Conservation (phyloP, 2,888 invertebrate species). For the Xestobium rufovillosum region DNA sequence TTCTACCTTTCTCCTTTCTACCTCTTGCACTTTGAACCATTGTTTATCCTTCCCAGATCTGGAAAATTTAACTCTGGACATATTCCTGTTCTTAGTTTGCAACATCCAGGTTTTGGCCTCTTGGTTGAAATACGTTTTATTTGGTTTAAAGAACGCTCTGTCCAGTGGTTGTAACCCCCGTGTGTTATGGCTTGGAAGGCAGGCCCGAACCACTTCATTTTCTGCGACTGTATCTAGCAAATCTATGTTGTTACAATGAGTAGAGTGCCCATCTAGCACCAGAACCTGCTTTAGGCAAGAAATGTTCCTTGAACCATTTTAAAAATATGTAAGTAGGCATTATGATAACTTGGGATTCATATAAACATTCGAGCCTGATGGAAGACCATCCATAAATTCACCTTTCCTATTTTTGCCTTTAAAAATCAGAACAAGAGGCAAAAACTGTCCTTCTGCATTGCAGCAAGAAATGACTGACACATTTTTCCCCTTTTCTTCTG, state of each 20-base stretch:
- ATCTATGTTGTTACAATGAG: conserved; percentile 6
- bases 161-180: conserved; percentile 24
- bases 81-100: conserved; percentile 6
- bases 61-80: conserved; percentile 5
- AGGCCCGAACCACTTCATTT: conserved; percentile 9
- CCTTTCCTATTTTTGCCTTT: conserved; percentile 9
- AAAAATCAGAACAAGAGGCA: too few relatives aligned
- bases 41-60: too few relatives aligned
- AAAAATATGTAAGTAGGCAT: conserved; percentile 8
- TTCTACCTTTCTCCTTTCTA: too few relatives aligned
- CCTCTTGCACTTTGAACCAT: too few relatives aligned
- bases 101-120: conserved; percentile 10
- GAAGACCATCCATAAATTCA: conserved; percentile 11
- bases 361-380: too few relatives aligned
- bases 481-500: too few relatives aligned
- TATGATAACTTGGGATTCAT: conserved; percentile 10
- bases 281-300: conserved; percentile 3
- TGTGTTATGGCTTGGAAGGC: conserved; percentile 14
- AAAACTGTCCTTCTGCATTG: too few relatives aligned
- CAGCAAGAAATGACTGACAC: too few relatives aligned
- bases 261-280: conserved; percentile 6
- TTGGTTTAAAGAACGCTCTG: conserved; percentile 11
- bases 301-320: conserved; percentile 10
- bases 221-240: conserved; percentile 9
- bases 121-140: conserved; percentile 7